Percentiles rank a stretch among this genome's conserved stretches.
These are phyloP conservation scores for Leucophenga varia DNA, from an alignment of 1,140 invertebrate genomes.

Conservation along the genomic window DNA sequence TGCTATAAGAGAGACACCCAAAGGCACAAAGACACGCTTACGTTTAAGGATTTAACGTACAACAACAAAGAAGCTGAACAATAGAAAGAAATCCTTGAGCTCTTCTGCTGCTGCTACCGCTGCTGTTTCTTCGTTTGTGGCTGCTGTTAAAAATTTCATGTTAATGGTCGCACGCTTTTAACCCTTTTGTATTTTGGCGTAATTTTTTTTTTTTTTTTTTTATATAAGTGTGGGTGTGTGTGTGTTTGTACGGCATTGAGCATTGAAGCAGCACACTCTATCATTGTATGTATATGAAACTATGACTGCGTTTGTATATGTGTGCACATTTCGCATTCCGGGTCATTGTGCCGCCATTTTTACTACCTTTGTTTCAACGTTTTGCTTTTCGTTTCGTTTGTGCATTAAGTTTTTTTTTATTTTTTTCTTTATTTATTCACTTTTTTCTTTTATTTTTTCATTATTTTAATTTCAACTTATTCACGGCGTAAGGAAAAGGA, in stretches of 20 bases:
- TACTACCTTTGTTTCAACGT: conserved; percentile 11
- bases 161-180: conserved; percentile 50
- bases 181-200: conserved; percentile 29
- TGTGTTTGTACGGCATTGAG: conserved; percentile 18
- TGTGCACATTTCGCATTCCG: too few species aligned
- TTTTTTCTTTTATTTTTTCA: conserved; percentile 37
- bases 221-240: conserved; percentile 11
- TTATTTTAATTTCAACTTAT: conserved; percentile 41
- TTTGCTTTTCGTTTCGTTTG: too few species aligned
- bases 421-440: too few species aligned
- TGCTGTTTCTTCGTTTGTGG: conserved; percentile 25
- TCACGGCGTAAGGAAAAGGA: conserved; percentile 28
- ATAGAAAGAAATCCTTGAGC: too few species aligned
- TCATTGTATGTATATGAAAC: too few species aligned
- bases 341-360: conserved; percentile 45
- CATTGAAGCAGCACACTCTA: too few species aligned
- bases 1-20: too few species aligned
- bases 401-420: too few species aligned
- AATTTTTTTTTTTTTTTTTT: neutral
- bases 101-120: conserved; percentile 14
- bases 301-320: too few species aligned
- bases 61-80: too few species aligned
- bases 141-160: conserved; percentile 51
- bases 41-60: too few species aligned
- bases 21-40: too few species aligned